A percentile compares a stretch with the other conserved stretches of the same genome.
Conservation (phyloP, 2,113 vertebrate genomes). For the Chionis minor region DNA sequence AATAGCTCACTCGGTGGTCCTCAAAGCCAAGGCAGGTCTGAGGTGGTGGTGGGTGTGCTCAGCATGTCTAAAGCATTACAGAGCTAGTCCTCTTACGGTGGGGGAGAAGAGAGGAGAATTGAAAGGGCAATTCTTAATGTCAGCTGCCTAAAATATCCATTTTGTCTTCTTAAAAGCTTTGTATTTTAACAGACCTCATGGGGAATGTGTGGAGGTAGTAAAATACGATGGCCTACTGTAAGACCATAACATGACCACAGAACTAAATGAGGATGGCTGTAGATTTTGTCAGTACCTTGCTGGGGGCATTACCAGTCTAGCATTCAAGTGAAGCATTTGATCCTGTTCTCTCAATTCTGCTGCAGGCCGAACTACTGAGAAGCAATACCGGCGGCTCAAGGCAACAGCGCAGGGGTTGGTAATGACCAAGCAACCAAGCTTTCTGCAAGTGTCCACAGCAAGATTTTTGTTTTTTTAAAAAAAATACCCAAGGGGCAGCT, state of each 20-base stretch:
- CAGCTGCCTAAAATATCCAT: neutral
- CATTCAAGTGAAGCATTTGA: neutral
- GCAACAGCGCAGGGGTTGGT: no score
- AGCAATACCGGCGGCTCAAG: neutral
- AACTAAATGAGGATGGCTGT: neutral
- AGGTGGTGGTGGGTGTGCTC: neutral
- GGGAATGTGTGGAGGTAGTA: neutral
- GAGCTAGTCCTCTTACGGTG: neutral
- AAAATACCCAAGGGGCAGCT: neutral
- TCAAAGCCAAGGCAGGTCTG: neutral
- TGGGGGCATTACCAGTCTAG: no score
- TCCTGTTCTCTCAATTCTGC: neutral
- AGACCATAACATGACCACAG: neutral
- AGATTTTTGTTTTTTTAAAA: neutral
- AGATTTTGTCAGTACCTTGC: neutral
- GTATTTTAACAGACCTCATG: neutral
- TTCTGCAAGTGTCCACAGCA: neutral
- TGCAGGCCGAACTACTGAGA: no score
- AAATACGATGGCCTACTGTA: neutral
- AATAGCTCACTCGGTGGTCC: neutral
- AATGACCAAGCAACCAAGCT: neutral
- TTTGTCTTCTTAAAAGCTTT: neutral
- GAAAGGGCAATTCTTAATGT: neutral
- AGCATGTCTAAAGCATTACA: fast-evolving
- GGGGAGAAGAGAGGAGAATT: neutral